Conservation (phyloP, 2,888 invertebrate genomes). For the Altica lythri region DNA sequence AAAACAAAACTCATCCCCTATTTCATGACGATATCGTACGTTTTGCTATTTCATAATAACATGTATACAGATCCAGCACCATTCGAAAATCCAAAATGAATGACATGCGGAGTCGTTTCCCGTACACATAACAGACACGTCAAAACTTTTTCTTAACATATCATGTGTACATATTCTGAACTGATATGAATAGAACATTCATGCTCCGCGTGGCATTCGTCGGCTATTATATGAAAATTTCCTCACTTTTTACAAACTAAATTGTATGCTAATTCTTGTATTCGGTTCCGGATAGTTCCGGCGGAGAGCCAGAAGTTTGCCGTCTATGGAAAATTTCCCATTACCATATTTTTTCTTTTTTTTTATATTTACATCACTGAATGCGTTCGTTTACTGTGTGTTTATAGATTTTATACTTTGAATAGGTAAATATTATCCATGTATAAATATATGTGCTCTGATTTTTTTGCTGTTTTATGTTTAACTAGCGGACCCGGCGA, state of each 20-base stretch:
- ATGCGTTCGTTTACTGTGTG: conserved; percentile 6
- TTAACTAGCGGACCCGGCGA: too few species aligned
- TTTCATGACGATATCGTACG: conserved; percentile 4
- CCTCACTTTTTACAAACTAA: conserved; percentile 38
- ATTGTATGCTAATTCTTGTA: conserved; percentile 38
- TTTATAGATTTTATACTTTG: conserved; percentile 16
- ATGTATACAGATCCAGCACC: conserved; percentile 18
- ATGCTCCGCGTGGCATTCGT: conserved; percentile 35
- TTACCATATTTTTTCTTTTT: conserved; percentile 12
- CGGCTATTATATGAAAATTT: conserved; percentile 39
- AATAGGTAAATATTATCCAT: too few species aligned
- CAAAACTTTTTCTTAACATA: conserved; percentile 42
- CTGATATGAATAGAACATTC: conserved; percentile 40
- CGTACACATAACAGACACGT: conserved; percentile 36
- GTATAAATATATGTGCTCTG: too few species aligned
- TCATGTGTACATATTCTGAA: conserved; percentile 36
- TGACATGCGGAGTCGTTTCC: conserved; percentile 33
- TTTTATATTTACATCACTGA: too few species aligned
- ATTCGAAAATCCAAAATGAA: conserved; percentile 40
- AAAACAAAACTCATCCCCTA: neutral
- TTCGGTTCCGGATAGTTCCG: conserved; percentile 33
- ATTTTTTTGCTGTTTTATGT: too few species aligned
- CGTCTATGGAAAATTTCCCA: conserved; percentile 25
- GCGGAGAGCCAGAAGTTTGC: conserved; percentile 31
- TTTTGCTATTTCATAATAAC: conserved; percentile 38